These are phyloP conservation scores for Alviniconcha marisindica DNA, from an alignment of 1,140 invertebrate genomes.

Conservation along the genomic window DNA sequence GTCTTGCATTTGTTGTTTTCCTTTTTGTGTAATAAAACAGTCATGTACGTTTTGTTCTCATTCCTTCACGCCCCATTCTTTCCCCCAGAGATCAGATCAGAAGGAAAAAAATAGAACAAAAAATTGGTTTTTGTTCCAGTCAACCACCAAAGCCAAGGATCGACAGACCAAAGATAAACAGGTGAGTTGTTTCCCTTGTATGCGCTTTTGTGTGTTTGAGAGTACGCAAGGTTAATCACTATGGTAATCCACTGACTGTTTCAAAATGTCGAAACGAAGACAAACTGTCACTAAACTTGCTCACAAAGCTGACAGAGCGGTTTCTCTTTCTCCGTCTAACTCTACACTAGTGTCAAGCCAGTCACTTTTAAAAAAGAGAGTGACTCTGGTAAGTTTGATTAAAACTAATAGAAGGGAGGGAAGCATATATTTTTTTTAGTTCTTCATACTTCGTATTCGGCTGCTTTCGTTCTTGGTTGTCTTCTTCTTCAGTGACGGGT, in stretches of 20 bases:
- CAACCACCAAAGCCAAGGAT: slow-evolving; percentile 22
- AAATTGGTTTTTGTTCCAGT: slow-evolving; percentile 37
- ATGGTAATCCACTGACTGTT: neutral
- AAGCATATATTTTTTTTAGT: too few relatives aligned
- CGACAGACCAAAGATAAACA: slow-evolving; percentile 11
- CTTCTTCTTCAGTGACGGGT: too few relatives aligned
- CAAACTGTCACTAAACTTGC: neutral
- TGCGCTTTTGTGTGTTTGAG: neutral
- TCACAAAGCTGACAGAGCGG: neutral
- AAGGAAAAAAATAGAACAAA: too few relatives aligned
- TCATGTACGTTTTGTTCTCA: too few relatives aligned
- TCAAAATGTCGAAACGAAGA: slow-evolving; percentile 10
- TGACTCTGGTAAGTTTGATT: neutral
- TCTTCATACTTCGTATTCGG: too few relatives aligned
- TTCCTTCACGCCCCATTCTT: neutral
- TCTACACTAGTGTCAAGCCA: too few relatives aligned
- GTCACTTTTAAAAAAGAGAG: neutral
- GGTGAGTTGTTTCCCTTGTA: slow-evolving; percentile 30
- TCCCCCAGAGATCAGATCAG: too few relatives aligned
- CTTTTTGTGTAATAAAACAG: too few relatives aligned
- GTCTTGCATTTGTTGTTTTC: too few relatives aligned
- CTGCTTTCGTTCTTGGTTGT: too few relatives aligned
- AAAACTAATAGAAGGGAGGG: too few relatives aligned
- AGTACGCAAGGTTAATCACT: neutral
- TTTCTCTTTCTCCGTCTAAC: neutral